phyloP scores from a whole-genome alignment of 2,113 vertebrate genomes.

The Strix aluco region DNA sequence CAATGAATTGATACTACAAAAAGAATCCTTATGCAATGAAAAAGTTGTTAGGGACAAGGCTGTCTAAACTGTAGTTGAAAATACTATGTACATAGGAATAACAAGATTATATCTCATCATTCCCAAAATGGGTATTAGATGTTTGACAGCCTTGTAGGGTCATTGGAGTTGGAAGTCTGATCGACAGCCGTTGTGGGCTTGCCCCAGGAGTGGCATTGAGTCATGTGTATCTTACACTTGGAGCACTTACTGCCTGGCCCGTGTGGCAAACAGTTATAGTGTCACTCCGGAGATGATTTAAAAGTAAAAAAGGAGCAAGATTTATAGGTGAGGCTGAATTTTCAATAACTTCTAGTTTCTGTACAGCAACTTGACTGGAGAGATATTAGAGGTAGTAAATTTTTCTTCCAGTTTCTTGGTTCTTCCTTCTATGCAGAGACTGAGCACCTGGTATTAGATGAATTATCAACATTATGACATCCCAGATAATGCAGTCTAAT shows the following conservation, averaged over 20 bases:
- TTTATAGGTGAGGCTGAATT: background rate
- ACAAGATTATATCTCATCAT: background rate
- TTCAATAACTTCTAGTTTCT: background rate
- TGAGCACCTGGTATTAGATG: background rate
- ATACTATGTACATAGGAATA: background rate
- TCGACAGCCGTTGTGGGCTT: background rate
- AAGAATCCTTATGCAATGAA: background rate
- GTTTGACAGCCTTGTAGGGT: background rate
- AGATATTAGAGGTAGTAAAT: background rate
- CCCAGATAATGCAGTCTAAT: background rate
- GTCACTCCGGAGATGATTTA: background rate
- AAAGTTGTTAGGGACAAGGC: background rate
- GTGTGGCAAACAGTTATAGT: background rate
- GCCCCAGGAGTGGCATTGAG: background rate
- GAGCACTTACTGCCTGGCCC: background rate
- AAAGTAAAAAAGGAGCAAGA: background rate
- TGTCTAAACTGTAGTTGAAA: background rate
- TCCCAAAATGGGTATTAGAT: background rate
- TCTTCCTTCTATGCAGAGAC: background rate
- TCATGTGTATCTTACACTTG: background rate
- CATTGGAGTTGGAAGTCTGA: background rate
- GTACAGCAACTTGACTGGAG: background rate
- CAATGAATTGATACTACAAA: background rate
- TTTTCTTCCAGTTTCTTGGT: background rate
- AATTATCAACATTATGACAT: background rate